phyloP scores from a whole-genome alignment of 2,888 invertebrate genomes.

The Metalampra italica region DNA sequence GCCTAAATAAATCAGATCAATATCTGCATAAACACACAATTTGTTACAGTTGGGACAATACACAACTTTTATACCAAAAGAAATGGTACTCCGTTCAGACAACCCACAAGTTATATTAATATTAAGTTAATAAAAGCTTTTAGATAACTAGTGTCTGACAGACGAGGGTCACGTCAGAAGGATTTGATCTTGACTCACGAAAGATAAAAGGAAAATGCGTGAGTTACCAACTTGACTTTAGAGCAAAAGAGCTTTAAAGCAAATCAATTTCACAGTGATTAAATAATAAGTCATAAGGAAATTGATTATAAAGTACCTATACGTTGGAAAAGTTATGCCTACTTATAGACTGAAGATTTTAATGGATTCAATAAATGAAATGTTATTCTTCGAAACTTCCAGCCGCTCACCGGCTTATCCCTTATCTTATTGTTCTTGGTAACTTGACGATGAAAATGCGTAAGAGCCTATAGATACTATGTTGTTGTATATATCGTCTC shows the following conservation, averaged over 20 bases:
- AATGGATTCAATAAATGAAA: background rate
- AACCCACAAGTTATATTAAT: slow-evolving; percentile 48
- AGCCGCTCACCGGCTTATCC: background rate
- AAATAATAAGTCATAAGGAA: too few relatives aligned
- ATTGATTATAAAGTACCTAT: too few relatives aligned
- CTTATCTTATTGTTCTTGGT: too few relatives aligned
- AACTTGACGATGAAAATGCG: too few relatives aligned
- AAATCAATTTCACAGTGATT: too few relatives aligned
- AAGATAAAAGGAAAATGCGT: background rate
- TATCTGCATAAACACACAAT: too few relatives aligned
- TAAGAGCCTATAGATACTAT: too few relatives aligned
- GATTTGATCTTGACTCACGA: background rate
- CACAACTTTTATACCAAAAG: slow-evolving; percentile 31
- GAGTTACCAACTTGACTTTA: too few relatives aligned
- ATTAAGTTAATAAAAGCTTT: slow-evolving; percentile 38
- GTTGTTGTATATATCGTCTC: background rate
- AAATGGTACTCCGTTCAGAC: slow-evolving; percentile 18
- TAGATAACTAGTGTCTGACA: slow-evolving; percentile 37
- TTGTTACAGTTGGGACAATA: slow-evolving; percentile 13
- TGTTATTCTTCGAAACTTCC: background rate
- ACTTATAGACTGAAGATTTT: too few relatives aligned
- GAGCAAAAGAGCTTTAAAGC: too few relatives aligned
- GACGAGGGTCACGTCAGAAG: slow-evolving; percentile 8
- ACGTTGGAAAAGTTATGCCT: too few relatives aligned
- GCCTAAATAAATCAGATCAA: too few relatives aligned